A percentile compares a stretch with the other conserved stretches of the same genome.
Conservation (phyloP, 1,140 invertebrate species). For the Drosophila sp. region DNA sequence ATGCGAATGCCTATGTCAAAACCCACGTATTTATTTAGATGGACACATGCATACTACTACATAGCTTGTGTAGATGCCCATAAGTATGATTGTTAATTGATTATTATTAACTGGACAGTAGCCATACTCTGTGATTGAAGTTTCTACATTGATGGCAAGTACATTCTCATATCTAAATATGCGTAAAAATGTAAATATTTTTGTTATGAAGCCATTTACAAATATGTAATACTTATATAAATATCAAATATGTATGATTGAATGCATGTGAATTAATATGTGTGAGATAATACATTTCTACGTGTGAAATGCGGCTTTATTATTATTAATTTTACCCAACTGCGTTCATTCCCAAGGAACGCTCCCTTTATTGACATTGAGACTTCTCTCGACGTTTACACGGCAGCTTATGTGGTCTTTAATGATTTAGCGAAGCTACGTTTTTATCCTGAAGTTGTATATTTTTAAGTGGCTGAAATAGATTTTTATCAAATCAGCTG, state of each 20-base stretch:
- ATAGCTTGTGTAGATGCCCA: not conserved
- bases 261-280: not conserved
- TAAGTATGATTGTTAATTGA: constrained; percentile 11
- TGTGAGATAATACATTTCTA: no score
- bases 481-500: no score
- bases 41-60: not conserved
- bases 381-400: no score
- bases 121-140: not conserved
- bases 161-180: not conserved
- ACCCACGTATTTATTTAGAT: constrained; percentile 4
- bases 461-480: no score
- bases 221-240: not conserved
- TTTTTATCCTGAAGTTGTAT: no score
- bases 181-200: not conserved
- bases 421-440: no score
- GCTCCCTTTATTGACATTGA: not conserved
- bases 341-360: not conserved
- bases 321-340: not conserved
- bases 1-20: no score
- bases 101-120: constrained; percentile 11
- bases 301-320: no score
- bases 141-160: constrained; percentile 5
- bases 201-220: not conserved
- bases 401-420: no score
- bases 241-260: not conserved